Conservation (phyloP, 2,888 invertebrate genomes). For the Lottia gigantea region DNA sequence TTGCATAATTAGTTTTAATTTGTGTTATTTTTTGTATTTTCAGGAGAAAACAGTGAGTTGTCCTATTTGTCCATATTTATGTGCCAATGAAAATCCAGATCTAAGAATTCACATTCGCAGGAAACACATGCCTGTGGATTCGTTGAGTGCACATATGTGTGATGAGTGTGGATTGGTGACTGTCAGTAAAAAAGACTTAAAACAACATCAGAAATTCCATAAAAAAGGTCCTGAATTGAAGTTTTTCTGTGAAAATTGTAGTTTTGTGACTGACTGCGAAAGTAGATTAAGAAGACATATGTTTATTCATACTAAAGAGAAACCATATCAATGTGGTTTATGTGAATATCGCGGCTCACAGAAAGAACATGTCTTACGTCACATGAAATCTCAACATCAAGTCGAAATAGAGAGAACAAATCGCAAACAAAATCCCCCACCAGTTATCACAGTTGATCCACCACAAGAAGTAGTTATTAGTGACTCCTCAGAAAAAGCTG, state of each 20-base stretch:
- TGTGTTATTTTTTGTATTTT: slow-evolving; percentile 10
- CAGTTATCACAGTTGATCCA: slow-evolving; percentile 18
- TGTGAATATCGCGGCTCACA: slow-evolving; percentile 62
- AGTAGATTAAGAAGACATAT: slow-evolving; percentile 63
- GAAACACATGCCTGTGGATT: slow-evolving; percentile 46
- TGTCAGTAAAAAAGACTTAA: slow-evolving; percentile 56
- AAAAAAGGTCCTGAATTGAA: slow-evolving; percentile 62
- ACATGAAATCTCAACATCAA: slow-evolving; percentile 60
- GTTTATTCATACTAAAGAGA: slow-evolving; percentile 59
- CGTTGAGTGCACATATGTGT: slow-evolving; percentile 48
- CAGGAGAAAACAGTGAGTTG: slow-evolving; percentile 64
- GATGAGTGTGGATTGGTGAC: slow-evolving; percentile 56
- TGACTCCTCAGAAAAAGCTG: slow-evolving; percentile 40
- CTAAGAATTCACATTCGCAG: slow-evolving; percentile 62
- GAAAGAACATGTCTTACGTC: slow-evolving; percentile 63
- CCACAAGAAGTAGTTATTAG: slow-evolving; percentile 13
- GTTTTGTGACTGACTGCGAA: slow-evolving; percentile 65
- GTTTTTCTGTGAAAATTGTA: slow-evolving; percentile 63
- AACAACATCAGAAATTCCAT: slow-evolving; percentile 65
- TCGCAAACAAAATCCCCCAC: slow-evolving; percentile 18
- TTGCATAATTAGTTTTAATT: not conserved
- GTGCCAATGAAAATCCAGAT: slow-evolving; percentile 63
- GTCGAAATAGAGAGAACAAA: slow-evolving; percentile 42
- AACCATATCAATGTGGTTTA: slow-evolving; percentile 61
- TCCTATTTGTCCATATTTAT: slow-evolving; percentile 62